phyloP scores from a whole-genome alignment of 92 coral and sea anemone genomes.

The Epizoanthus ramosus region DNA sequence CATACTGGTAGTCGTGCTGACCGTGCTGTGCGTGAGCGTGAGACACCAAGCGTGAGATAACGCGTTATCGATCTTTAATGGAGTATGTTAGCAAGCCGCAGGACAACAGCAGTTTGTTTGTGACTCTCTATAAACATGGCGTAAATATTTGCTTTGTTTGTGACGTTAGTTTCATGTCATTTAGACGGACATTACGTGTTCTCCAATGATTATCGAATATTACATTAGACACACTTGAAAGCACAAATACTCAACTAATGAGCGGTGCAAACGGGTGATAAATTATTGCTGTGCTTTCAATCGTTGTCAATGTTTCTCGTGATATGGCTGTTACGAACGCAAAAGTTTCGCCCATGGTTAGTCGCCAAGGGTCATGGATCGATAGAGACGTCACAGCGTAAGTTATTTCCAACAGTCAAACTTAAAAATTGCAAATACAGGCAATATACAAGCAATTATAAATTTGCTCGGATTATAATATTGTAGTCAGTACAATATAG shows the following conservation, averaged over 20 bases:
- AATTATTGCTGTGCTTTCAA: constrained; percentile 3
- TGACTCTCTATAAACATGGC: neutral
- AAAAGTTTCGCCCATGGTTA: constrained; percentile 23
- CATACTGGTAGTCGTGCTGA: too few species aligned
- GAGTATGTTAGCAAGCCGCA: too few species aligned
- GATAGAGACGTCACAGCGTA: constrained; percentile 32
- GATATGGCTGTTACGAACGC: constrained; percentile 25
- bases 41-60: too few species aligned
- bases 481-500: neutral
- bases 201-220: constrained; percentile 24
- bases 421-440: too few species aligned
- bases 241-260: constrained; percentile 11
- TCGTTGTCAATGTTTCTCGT: constrained; percentile 1
- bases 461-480: neutral
- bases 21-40: too few species aligned
- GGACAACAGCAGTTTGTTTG: too few species aligned
- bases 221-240: constrained; percentile 36
- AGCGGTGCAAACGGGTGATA: neutral
- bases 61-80: too few species aligned
- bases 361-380: constrained; percentile 35
- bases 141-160: constrained; percentile 28
- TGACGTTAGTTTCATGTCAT: constrained; percentile 26
- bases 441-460: neutral
- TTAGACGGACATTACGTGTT: neutral
- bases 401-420: neutral